Evolutionary conservation across 2,113 vertebrate species (phyloP).

Genomic region (Aythya baeri): DNA sequence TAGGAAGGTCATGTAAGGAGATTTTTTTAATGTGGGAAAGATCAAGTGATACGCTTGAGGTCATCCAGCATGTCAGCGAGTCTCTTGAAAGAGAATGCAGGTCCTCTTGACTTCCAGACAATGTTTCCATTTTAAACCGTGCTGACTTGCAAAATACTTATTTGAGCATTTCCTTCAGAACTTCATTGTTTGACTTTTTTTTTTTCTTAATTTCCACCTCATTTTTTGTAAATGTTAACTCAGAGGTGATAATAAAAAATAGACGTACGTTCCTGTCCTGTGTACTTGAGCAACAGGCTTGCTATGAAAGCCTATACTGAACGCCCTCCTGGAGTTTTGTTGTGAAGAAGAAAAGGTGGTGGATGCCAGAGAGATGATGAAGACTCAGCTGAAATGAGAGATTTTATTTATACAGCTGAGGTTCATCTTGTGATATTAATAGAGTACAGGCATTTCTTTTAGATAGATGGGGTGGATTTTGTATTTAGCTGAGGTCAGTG

Average conservation of each 20-base stretch:
- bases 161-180: background rate
- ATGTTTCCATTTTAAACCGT: background rate
- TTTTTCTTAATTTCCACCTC: background rate
- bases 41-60: background rate
- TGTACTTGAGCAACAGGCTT: background rate
- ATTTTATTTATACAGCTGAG: slow-evolving; percentile 63
- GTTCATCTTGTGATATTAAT: slow-evolving; percentile 61
- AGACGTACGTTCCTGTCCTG: background rate
- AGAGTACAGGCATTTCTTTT: slow-evolving; percentile 5
- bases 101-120: background rate
- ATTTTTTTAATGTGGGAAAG: background rate
- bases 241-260: slow-evolving; percentile 10
- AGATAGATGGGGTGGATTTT: background rate
- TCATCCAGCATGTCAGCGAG: background rate
- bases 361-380: slow-evolving; percentile 44
- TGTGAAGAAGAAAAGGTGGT: background rate
- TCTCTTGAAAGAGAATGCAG: background rate
- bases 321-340: background rate
- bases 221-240: background rate
- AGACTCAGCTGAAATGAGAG: slow-evolving; percentile 14
- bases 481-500: background rate
- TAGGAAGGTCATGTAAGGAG: background rate
- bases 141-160: background rate
- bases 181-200: background rate
- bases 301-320: background rate